Percentiles rank a stretch among this genome's conserved stretches.
Conservation (phyloP, 2,113 vertebrate genomes). For the Alectura lathami region DNA sequence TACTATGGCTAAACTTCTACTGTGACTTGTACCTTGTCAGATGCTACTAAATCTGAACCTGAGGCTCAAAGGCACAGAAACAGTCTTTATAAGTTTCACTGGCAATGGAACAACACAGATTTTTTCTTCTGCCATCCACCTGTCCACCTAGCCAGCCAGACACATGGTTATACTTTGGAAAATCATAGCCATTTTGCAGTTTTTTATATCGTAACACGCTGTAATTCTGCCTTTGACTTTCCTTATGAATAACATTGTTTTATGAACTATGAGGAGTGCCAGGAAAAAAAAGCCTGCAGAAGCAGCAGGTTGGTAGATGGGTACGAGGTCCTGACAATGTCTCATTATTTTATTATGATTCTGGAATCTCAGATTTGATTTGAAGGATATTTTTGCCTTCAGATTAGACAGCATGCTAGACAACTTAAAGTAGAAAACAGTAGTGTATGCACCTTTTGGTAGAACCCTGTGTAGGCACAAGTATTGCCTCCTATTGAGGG, state of each 20-base stretch:
- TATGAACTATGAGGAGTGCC: background rate
- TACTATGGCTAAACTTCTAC: background rate
- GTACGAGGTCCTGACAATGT: background rate
- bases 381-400: background rate
- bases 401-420: background rate
- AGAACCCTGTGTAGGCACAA: background rate
- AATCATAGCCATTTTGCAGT: conserved; percentile 33
- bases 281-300: background rate
- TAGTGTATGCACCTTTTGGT: background rate
- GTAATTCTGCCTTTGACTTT: conserved; percentile 50
- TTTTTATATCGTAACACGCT: conserved; percentile 27
- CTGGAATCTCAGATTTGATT: background rate
- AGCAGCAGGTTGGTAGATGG: background rate
- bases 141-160: background rate
- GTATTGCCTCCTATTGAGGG: background rate
- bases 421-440: background rate
- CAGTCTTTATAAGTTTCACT: background rate
- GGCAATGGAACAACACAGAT: background rate
- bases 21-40: background rate
- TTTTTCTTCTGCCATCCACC: background rate
- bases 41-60: background rate
- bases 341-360: background rate
- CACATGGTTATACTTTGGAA: conserved; percentile 61
- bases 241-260: background rate
- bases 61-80: background rate